Conservation (phyloP, 2,888 invertebrate genomes). For the Pollenia griseotomentosa region DNA sequence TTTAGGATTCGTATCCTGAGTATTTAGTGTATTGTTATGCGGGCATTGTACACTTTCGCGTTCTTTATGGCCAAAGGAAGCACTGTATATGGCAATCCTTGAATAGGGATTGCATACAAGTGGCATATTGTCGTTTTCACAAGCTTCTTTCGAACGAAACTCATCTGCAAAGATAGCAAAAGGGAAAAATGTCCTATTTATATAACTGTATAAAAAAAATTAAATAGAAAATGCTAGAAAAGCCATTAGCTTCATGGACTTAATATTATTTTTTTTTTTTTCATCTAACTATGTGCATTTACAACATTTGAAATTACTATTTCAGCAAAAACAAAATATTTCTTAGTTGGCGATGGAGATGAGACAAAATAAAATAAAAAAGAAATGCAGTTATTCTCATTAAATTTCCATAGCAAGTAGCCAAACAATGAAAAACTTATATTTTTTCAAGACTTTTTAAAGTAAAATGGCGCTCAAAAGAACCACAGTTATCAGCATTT, state of each 20-base stretch:
- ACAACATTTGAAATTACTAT: conserved; percentile 8
- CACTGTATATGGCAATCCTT: conserved; percentile 96
- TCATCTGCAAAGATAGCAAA: conserved; percentile 88
- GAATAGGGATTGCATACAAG: conserved; percentile 94
- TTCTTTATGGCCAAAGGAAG: conserved; percentile 95
- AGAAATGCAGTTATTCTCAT: conserved; percentile 43
- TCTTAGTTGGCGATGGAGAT: conserved; percentile 5
- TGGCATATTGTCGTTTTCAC: conserved; percentile 95
- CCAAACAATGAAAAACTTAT: conserved; percentile 29
- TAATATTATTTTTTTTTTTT: conserved; percentile 7
- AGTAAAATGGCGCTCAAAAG: conserved; percentile 14
- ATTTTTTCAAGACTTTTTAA: conserved; percentile 26
- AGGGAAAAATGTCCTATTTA: not conserved
- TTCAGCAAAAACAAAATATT: not conserved
- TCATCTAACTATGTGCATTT: not conserved
- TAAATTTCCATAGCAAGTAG: conserved; percentile 57
- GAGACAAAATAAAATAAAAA: conserved; percentile 14
- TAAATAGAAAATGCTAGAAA: conserved; percentile 27
- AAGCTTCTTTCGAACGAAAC: conserved; percentile 96
- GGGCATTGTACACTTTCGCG: conserved; percentile 94
- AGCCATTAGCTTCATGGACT: conserved; percentile 46
- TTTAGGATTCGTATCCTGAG: conserved; percentile 75
- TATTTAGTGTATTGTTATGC: conserved; percentile 84
- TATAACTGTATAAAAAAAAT: conserved; percentile 3
- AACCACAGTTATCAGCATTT: conserved; percentile 43